Conservation (phyloP, 2,113 vertebrate genomes). For the Hypocryptadius cinnamomeus region DNA sequence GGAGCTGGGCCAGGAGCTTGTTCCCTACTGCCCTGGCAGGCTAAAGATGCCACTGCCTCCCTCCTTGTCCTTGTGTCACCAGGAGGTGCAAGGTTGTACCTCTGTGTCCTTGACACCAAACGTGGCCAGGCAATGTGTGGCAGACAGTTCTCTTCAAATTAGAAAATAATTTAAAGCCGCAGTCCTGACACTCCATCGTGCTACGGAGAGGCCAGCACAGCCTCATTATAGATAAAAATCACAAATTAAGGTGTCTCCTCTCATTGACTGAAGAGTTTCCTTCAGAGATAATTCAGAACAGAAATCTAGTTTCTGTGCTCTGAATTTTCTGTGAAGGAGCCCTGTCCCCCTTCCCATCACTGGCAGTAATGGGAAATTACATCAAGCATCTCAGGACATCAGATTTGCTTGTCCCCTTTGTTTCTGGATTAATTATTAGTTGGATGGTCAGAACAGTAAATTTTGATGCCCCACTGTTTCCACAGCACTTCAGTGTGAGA, state of each 20-base stretch:
- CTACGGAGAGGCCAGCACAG: neutral
- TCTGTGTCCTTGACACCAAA: neutral
- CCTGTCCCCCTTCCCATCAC: neutral
- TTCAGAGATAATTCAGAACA: neutral
- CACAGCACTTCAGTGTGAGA: neutral
- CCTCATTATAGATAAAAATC: neutral
- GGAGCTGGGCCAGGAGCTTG: neutral
- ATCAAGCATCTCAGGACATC: neutral
- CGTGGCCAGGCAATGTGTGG: fast-evolving
- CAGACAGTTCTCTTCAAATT: neutral
- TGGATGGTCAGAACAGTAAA: neutral
- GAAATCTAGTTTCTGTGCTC: neutral
- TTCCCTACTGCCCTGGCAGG: neutral
- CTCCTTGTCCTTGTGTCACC: neutral
- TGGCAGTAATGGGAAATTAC: neutral
- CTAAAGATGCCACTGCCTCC: neutral
- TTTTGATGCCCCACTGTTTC: neutral
- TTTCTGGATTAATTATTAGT: neutral
- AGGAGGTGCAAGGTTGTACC: too few species aligned
- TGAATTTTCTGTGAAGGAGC: neutral
- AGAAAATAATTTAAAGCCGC: neutral
- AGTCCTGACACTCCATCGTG: neutral
- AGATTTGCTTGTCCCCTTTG: neutral
- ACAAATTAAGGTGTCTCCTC: neutral
- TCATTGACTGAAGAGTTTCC: neutral